Percentiles rank a stretch among this genome's conserved stretches.
Evolutionary conservation across 2,888 invertebrate genomes (phyloP).

Genomic region (Bembecia ichneumoniformis): DNA sequence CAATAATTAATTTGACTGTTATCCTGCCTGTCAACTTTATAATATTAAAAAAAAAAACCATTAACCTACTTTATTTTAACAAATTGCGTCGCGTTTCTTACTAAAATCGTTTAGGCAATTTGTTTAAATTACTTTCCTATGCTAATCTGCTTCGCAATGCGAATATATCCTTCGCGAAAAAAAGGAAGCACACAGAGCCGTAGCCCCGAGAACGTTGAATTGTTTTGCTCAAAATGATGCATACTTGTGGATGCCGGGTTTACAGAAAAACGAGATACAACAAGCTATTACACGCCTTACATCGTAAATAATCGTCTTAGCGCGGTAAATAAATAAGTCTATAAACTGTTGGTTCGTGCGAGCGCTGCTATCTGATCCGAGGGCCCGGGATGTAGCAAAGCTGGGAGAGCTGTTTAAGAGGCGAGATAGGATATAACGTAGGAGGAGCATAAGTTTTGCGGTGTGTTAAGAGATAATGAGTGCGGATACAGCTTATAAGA

Average conservation of each 20-base stretch:
- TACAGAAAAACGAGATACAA: slow-evolving; percentile 53
- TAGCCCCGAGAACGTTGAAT: slow-evolving; percentile 39
- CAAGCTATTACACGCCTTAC: slow-evolving; percentile 55
- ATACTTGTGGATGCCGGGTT: slow-evolving; percentile 42
- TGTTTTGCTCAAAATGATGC: slow-evolving; percentile 43
- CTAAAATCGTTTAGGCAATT: slow-evolving; percentile 63
- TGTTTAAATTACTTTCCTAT: slow-evolving; percentile 66
- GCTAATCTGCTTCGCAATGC: slow-evolving; percentile 54
- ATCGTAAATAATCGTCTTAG: slow-evolving; percentile 67
- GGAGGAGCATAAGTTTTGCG: slow-evolving; percentile 56
- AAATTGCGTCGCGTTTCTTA: slow-evolving; percentile 45
- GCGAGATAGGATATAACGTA: slow-evolving; percentile 53
- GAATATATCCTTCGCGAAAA: slow-evolving; percentile 47
- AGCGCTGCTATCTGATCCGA: slow-evolving; percentile 55
- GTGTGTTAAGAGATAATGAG: slow-evolving; percentile 65
- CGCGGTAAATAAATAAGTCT: slow-evolving; percentile 65
- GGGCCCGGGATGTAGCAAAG: slow-evolving; percentile 43
- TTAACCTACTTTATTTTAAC: slow-evolving; percentile 36
- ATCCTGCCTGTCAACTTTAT: no score
- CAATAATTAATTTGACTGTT: no score
- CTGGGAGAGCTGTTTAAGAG: slow-evolving; percentile 58
- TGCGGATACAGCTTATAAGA: slow-evolving; percentile 49
- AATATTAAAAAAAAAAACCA: background rate
- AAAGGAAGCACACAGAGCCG: slow-evolving; percentile 23
- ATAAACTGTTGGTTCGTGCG: slow-evolving; percentile 44